Percentiles rank a stretch among this genome's conserved stretches.
These are phyloP conservation scores for Metacarcinus magister DNA, from an alignment of 2,888 invertebrate species.

Conservation along the genomic window DNA sequence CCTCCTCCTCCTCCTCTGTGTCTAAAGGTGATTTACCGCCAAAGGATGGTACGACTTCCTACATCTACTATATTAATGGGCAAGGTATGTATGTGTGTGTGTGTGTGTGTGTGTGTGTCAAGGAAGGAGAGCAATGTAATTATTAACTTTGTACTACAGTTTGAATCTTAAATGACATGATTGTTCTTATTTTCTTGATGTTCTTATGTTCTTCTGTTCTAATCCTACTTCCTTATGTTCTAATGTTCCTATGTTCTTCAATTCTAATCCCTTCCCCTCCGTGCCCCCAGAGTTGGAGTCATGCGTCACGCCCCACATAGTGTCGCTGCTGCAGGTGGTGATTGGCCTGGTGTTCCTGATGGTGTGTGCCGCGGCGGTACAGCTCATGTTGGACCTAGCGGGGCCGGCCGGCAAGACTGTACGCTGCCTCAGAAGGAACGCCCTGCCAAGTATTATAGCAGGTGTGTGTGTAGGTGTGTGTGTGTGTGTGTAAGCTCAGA, in stretches of 20 bases:
- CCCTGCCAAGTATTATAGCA: conserved; percentile 64
- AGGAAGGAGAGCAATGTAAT: background rate
- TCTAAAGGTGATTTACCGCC: background rate
- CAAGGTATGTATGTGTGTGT: conserved; percentile 53
- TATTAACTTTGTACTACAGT: too few relatives aligned
- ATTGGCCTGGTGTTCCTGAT: conserved; percentile 72
- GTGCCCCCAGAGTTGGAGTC: conserved; percentile 64
- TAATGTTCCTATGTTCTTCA: background rate
- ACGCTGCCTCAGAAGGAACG: conserved; percentile 70
- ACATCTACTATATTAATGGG: conserved; percentile 67
- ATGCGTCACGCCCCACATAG: conserved; percentile 76
- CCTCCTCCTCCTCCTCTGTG: conserved; percentile 29
- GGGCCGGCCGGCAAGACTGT: conserved; percentile 62
- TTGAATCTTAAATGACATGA: too few relatives aligned
- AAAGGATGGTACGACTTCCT: background rate
- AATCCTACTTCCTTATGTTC: background rate
- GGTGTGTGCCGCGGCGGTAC: conserved; percentile 62
- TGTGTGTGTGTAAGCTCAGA: background rate
- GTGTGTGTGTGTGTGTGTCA: conserved; percentile 20
- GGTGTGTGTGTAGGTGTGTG: conserved; percentile 57
- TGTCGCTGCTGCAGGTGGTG: conserved; percentile 69
- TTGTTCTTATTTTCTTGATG: too few relatives aligned
- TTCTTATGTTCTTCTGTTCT: too few relatives aligned
- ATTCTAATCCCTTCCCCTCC: background rate
- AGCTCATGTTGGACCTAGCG: conserved; percentile 68